Conservation (phyloP, 2,113 vertebrate species). For the Poicephalus gulielmi region DNA sequence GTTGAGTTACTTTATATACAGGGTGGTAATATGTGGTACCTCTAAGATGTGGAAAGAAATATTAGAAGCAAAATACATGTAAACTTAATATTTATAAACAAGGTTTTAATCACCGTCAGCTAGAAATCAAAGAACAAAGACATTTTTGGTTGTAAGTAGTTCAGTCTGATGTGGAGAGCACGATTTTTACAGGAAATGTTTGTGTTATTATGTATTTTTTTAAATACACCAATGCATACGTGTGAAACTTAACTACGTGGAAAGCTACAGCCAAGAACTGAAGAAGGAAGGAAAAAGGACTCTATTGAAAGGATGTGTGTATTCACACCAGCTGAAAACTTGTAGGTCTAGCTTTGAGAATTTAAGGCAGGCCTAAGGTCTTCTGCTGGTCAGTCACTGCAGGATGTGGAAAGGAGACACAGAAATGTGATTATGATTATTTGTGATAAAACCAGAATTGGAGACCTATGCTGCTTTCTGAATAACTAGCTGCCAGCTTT, state of each 20-base stretch:
- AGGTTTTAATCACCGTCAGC: not conserved
- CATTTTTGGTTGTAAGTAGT: not conserved
- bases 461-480: not conserved
- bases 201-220: not conserved
- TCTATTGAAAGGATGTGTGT: not conserved
- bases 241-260: not conserved
- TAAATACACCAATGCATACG: not conserved
- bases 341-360: not conserved
- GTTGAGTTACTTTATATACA: not conserved
- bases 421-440: not conserved
- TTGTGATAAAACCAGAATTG: not conserved
- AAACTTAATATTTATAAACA: not conserved
- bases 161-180: not conserved
- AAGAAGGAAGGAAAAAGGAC: not conserved
- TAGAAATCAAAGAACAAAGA: constrained; percentile 4
- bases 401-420: not conserved
- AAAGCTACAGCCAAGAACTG: not conserved
- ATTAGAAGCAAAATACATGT: not conserved
- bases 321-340: not conserved
- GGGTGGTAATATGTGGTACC: not conserved
- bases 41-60: constrained; percentile 9
- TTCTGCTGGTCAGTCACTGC: not conserved
- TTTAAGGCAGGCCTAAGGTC: not conserved
- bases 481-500: not conserved
- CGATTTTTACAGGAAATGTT: not conserved